Percentiles rank a stretch among this genome's conserved stretches.
Conservation (phyloP, 2,797 vertebrate species). For the Neostethus bicornis region DNA sequence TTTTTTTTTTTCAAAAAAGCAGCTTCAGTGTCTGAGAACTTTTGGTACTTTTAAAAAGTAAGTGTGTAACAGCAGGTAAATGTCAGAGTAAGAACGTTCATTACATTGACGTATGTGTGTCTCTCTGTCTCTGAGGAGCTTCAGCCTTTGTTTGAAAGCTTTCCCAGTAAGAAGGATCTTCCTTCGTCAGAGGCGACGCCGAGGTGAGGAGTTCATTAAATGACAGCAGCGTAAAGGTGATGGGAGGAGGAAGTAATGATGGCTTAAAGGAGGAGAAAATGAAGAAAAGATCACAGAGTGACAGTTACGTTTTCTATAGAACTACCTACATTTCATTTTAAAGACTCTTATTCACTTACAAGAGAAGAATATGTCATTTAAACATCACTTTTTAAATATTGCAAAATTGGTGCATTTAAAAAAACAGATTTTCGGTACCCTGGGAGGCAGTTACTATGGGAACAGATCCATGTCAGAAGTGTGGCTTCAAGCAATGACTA, state of each 20-base stretch:
- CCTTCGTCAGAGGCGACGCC: slow-evolving; percentile 84
- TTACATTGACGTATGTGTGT: slow-evolving; percentile 37
- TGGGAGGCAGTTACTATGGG: slow-evolving; percentile 8
- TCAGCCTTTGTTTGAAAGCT: slow-evolving; percentile 87
- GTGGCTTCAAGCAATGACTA: not conserved
- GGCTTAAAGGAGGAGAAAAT: slow-evolving; percentile 24
- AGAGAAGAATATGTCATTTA: not conserved
- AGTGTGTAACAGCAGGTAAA: not conserved
- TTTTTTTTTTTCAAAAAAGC: too few relatives aligned
- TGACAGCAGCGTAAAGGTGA: slow-evolving; percentile 82
- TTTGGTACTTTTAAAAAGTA: slow-evolving; percentile 26
- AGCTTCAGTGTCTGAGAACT: slow-evolving; percentile 27
- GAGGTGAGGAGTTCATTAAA: slow-evolving; percentile 87
- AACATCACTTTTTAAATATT: not conserved
- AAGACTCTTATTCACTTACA: not conserved
- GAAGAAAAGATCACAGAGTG: not conserved
- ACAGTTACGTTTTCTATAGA: not conserved
- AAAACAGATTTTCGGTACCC: slow-evolving; percentile 1
- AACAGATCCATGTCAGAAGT: not conserved
- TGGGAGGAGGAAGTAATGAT: slow-evolving; percentile 58
- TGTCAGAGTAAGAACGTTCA: slow-evolving; percentile 31
- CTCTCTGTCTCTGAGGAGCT: slow-evolving; percentile 80
- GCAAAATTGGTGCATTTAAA: not conserved
- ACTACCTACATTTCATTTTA: not conserved
- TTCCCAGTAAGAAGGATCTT: slow-evolving; percentile 91